Base-by-base conservation (phyloP, 2,888 invertebrate genomes). In the Plebejus anna region DNA sequence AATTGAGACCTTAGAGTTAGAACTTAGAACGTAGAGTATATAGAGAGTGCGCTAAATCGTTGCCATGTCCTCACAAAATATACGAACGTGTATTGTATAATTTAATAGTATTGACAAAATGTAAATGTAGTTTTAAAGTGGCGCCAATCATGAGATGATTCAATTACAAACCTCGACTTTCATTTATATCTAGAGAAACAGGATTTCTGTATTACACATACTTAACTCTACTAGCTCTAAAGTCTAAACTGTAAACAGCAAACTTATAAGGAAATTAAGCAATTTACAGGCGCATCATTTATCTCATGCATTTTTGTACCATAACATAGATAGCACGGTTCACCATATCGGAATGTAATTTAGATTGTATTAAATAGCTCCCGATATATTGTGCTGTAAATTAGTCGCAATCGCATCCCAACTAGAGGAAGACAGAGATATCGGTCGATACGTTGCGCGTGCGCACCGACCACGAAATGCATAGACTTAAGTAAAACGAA, bases 401-500 rank as follows among this genome's bases (percentile, higher is more conserved):
- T 78, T 75, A 55, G 77, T 72, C 78, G 76, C 76, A 72, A 80
- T 79, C 78, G 42, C 84, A 83, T 82, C 83, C 84, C 86, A 84
- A 84, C 82, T 83, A 82, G 83, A 83, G 79, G 77, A 81, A 81
- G 86, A 87, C 88, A 88, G 81, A 86, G 86, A 87, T 88, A 88
- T 87, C 85, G 82, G 78, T 80, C 81, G 83, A 84, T 87, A 84
- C 83, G 84, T 84, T 83, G 83, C 79, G 81, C 81, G 80, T 81
- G 81, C 80, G 80, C 80, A 47, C 47, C 76, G 71, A 79, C 81
- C 77, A 80, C 83, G 28, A 70, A 75, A 38, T 73, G 79, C 83
- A n/a, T 51, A 73, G 75, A 81, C 80, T 78, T 66, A 66, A 66
- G 66, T 66, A 66, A 66, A 66, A 66, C 66, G 66, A 66, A 66